A percentile compares a stretch with the other conserved stretches of the same genome.
These are phyloP conservation scores for Tetragonula clypearis DNA, from an alignment of 1,140 invertebrate species.

Conservation along the genomic window DNA sequence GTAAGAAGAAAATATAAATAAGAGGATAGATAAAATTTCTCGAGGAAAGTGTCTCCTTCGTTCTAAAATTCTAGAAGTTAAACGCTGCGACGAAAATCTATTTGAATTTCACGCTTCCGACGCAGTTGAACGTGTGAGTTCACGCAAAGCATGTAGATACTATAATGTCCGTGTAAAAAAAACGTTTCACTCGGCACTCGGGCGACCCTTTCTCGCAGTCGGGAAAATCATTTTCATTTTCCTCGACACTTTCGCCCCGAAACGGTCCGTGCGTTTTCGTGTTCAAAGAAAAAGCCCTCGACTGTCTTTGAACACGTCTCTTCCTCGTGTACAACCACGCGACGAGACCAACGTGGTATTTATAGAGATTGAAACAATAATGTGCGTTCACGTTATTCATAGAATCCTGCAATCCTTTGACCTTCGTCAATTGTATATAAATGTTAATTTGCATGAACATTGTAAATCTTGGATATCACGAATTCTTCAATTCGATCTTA, in stretches of 20 bases:
- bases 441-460: too few species aligned
- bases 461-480: too few species aligned
- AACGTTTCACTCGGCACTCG: neutral
- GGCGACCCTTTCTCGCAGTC: neutral
- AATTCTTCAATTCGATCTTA: too few species aligned
- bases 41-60: neutral
- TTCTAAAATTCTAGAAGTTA: too few species aligned
- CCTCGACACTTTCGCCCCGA: neutral
- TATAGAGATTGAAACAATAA: conserved; percentile 20
- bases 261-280: neutral
- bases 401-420: neutral
- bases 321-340: neutral
- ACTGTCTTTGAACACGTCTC: neutral
- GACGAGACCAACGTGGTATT: neutral
- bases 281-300: neutral
- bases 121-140: neutral
- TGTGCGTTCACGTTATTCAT: conserved; percentile 26
- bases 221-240: neutral
- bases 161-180: neutral
- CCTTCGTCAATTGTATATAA: conserved; percentile 1
- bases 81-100: neutral
- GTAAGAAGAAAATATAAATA: too few species aligned
- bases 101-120: neutral
- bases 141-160: too few species aligned
- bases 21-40: neutral